Evolutionary conservation across 2,797 vertebrate species (phyloP), one percentile per base, ranked within the genome.

Genomic region (Helarctos malayanus): DNA sequence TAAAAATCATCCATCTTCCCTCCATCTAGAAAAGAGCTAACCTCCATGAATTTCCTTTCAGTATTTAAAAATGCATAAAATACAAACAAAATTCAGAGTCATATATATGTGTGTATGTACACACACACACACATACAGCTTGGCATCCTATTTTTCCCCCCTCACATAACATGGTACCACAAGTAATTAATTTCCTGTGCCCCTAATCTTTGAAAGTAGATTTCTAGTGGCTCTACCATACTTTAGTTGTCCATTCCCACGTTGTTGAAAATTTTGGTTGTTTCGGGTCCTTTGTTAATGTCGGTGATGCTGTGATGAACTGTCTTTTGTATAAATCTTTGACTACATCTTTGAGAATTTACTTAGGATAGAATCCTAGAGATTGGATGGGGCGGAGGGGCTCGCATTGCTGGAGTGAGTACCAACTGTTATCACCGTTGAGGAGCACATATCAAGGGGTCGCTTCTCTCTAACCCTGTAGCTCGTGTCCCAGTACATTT

Each of bases 181-280:
- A 73, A 71, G 25, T 63, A 91, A 79, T 73, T 47, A 92, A 56
- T 82, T 95, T 94, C 32, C 54, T 95, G 16, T 82, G 52, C 88
- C 61, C 65, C 92, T 89, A 68, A 19, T 92, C 49, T 97, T 96
- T 78, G 57, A 76, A 95, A 94, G 63, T 80, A 63, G 32, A 86
- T 82, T 91, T 93, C 52, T 73, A 65, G 57, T 89, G 57, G 32
- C 29, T 80, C 21, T 68, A 1, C 41, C 61, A 79, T 85, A 52
- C 32, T 90, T 92, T 32, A 41, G 15, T 76, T 47, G 59, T 57
- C 25, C 19, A 63, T 84, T 79, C 52, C 29, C 9, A 57, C 8
- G 27, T 7, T 75, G 21, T 80, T 92, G 75, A 87, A 69, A 94
- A 47, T 68, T 54, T 69, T 69, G 45, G 10, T 78, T 41, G 3